phyloP scores from a whole-genome alignment of 1,140 invertebrate species.

The Zaprionus lachaisei region DNA sequence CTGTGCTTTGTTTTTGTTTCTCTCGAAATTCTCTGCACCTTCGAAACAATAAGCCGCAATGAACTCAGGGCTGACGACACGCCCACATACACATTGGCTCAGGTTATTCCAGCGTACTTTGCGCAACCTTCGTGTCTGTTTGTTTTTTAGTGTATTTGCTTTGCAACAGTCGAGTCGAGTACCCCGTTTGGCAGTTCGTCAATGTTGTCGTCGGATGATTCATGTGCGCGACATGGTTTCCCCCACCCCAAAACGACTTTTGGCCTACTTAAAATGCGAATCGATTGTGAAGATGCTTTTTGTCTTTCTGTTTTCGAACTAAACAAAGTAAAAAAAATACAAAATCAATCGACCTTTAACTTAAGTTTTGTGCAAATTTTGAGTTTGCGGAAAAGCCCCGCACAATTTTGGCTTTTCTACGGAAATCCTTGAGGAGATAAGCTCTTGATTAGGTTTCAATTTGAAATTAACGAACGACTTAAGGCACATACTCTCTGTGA shows the following conservation, averaged over 20 bases:
- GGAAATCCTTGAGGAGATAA: conserved; percentile 43
- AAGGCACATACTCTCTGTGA: background rate
- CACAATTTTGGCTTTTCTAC: conserved; percentile 8
- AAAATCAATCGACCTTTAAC: conserved; percentile 14
- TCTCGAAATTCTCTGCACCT: conserved; percentile 32
- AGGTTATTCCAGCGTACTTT: conserved; percentile 65
- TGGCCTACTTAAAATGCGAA: conserved; percentile 74
- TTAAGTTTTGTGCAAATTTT: conserved; percentile 13
- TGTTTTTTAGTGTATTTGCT: conserved; percentile 17
- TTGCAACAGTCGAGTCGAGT: conserved; percentile 33
- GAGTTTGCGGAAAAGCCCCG: conserved; percentile 30
- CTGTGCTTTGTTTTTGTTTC: conserved; percentile 7
- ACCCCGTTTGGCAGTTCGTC: conserved; percentile 17
- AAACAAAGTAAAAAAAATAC: background rate
- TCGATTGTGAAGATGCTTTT: conserved; percentile 36
- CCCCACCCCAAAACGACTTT: conserved; percentile 51
- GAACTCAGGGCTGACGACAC: conserved; percentile 52
- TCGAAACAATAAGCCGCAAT: conserved; percentile 37
- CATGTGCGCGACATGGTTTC: conserved; percentile 64
- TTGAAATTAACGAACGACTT: background rate
- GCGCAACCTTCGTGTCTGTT: conserved; percentile 61
- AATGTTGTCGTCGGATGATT: conserved; percentile 57
- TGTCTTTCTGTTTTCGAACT: conserved; percentile 5
- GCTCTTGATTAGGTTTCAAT: background rate
- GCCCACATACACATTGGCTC: conserved; percentile 54